Evolutionary conservation across 1,140 invertebrate species (phyloP).

Genomic region (Camponotus pennsylvanicus): DNA sequence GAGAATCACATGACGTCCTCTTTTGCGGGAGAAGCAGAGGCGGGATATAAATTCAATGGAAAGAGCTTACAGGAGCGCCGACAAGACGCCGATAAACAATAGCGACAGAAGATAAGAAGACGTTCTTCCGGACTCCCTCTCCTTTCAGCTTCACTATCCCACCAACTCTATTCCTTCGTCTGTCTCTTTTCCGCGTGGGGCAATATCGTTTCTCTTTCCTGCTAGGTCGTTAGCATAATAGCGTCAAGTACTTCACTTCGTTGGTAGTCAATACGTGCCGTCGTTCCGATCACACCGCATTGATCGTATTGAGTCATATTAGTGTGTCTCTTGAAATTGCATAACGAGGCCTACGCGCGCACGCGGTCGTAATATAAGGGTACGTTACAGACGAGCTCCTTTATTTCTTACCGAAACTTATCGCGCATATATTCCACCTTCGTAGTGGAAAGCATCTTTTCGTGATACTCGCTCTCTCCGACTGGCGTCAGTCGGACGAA

Average conservation of each 20-base stretch:
- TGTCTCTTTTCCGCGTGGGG: background rate
- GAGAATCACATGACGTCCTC: conserved; percentile 12
- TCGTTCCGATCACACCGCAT: conserved; percentile 76
- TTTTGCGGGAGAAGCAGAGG: background rate
- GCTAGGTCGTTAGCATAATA: conserved; percentile 81
- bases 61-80: background rate
- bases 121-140: conserved; percentile 24
- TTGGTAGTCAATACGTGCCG: conserved; percentile 80
- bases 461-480: background rate
- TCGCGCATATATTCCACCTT: conserved; percentile 1
- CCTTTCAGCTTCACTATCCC: conserved; percentile 21
- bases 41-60: conserved; percentile 48
- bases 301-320: conserved; percentile 71
- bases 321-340: conserved; percentile 51
- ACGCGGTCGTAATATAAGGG: conserved; percentile 17
- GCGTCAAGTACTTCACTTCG: conserved; percentile 80
- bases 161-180: background rate
- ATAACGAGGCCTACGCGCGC: conserved; percentile 35
- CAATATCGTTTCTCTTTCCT: conserved; percentile 22
- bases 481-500: background rate
- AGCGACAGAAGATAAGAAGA: conserved; percentile 58
- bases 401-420: conserved; percentile 28
- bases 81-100: conserved; percentile 48
- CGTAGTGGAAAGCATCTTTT: background rate
- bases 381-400: background rate